Conservation (phyloP, 2,113 vertebrate genomes). For the Gasterosteus nipponicus region DNA sequence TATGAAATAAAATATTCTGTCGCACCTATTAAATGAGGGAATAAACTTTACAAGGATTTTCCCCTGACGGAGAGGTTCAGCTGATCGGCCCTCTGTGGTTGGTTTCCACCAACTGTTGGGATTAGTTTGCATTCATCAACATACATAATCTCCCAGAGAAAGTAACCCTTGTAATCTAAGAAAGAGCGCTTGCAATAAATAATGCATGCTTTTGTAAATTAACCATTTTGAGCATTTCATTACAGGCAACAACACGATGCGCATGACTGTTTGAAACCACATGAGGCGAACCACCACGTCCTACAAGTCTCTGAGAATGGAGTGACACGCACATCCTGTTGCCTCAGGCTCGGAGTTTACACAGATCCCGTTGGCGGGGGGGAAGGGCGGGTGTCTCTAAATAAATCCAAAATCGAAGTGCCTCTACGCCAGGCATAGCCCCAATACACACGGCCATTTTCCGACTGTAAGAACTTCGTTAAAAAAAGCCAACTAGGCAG, state of each 20-base stretch:
- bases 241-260: constrained; percentile 18
- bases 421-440: constrained; percentile 40
- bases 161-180: constrained; percentile 64
- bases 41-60: constrained; percentile 45
- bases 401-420: constrained; percentile 64
- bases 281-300: constrained; percentile 42
- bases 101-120: constrained; percentile 38
- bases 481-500: constrained; percentile 58
- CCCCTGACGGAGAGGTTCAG: constrained; percentile 40
- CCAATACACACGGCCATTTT: constrained; percentile 37
- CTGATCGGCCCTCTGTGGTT: constrained; percentile 13
- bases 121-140: constrained; percentile 69
- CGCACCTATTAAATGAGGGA: constrained; percentile 27
- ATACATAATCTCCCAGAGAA: constrained; percentile 57
- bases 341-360: constrained; percentile 60
- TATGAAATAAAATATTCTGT: constrained; percentile 26
- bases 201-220: constrained; percentile 65
- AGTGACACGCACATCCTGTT: constrained; percentile 51
- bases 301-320: constrained; percentile 40
- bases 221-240: constrained; percentile 37
- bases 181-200: constrained; percentile 51
- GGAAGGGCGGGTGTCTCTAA: constrained; percentile 27
- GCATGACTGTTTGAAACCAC: constrained; percentile 44
- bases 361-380: constrained; percentile 48
- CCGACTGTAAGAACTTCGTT: constrained; percentile 36